A percentile compares a stretch with the other conserved stretches of the same genome.
Conservation (phyloP, 1,140 invertebrate species). For the Subanguina moxae region DNA sequence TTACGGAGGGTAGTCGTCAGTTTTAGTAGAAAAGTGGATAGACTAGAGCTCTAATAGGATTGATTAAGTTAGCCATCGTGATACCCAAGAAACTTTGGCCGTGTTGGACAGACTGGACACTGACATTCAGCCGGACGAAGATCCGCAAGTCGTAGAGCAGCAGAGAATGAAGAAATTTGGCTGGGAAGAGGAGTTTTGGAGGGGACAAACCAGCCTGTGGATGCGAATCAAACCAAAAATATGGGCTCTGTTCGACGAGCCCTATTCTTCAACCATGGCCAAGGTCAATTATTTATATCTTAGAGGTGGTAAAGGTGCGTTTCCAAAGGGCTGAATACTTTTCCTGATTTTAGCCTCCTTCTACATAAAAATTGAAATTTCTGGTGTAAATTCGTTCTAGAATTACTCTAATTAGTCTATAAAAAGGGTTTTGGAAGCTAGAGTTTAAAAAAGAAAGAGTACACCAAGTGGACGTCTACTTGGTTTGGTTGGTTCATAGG, state of each 20-base stretch:
- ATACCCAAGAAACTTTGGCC: constrained; percentile 79
- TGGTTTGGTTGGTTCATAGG: too few species aligned
- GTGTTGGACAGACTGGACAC: constrained; percentile 68
- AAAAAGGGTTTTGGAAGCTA: too few species aligned
- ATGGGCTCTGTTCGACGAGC: constrained; percentile 85
- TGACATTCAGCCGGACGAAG: constrained; percentile 67
- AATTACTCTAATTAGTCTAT: too few species aligned
- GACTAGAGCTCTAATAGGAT: background rate
- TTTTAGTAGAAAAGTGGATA: background rate
- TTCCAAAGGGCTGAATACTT: too few species aligned
- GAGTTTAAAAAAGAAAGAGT: too few species aligned
- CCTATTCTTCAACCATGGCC: constrained; percentile 70
- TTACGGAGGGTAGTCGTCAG: too few species aligned
- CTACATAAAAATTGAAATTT: too few species aligned
- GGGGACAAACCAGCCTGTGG: constrained; percentile 43
- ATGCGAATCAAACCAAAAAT: constrained; percentile 69
- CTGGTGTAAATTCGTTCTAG: too few species aligned
- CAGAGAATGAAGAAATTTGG: constrained; percentile 75
- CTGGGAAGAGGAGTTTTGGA: constrained; percentile 71
- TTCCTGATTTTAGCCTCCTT: too few species aligned
- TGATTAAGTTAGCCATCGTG: constrained; percentile 27
- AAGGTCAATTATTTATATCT: constrained; percentile 24
- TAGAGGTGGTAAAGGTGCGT: too few species aligned
- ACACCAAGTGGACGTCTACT: too few species aligned
- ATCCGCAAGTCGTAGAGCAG: constrained; percentile 68